phyloP scores from a whole-genome alignment of 2,113 vertebrate genomes.

The Mesitornis unicolor region DNA sequence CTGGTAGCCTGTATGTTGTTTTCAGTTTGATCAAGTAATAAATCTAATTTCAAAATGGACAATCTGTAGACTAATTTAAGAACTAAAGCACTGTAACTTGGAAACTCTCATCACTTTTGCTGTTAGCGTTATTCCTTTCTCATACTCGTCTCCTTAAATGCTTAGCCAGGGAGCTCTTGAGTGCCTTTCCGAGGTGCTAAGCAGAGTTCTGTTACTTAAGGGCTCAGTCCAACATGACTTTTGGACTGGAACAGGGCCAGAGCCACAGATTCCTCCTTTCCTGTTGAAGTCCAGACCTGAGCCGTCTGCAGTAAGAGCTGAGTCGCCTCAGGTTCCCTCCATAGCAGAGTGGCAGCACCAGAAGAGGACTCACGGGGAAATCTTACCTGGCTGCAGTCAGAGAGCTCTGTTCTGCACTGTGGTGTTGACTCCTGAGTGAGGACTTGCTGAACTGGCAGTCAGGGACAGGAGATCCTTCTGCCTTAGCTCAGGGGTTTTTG shows the following conservation, averaged over 20 bases:
- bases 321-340: background rate
- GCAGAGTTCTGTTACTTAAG: background rate
- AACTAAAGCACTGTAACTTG: background rate
- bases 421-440: background rate
- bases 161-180: background rate
- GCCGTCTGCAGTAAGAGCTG: background rate
- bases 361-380: background rate
- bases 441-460: background rate
- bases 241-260: background rate
- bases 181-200: background rate
- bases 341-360: background rate
- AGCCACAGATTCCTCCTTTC: background rate
- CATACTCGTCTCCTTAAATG: background rate
- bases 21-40: conserved; percentile 62
- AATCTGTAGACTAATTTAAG: conserved; percentile 46
- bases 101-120: background rate
- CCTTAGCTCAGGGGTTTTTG: background rate
- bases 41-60: conserved; percentile 46
- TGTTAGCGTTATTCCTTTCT: background rate
- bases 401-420: background rate
- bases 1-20: conserved; percentile 60
- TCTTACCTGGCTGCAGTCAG: background rate
- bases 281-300: background rate
- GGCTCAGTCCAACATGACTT: background rate
- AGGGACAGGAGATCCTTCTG: background rate